Evolutionary conservation across 2,113 vertebrate species (phyloP).

Genomic region (Phalacrocorax carbo): DNA sequence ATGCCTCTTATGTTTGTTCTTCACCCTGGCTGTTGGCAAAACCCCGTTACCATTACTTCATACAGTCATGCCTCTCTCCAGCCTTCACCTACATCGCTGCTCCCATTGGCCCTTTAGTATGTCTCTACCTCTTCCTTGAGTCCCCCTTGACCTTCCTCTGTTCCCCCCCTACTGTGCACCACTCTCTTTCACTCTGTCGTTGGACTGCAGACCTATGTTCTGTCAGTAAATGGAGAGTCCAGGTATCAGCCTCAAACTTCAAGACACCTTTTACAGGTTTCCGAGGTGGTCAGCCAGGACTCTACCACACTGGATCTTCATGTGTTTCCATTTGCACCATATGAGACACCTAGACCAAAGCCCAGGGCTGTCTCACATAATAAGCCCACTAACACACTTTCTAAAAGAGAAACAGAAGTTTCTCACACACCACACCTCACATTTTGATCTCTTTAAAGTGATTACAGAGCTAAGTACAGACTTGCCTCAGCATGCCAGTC

Average conservation of each 20-base stretch:
- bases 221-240: neutral
- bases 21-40: neutral
- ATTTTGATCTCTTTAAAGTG: neutral
- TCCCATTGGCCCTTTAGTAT: neutral
- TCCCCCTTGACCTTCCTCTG: too few relatives aligned
- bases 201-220: neutral
- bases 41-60: neutral
- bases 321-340: fast-evolving
- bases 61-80: neutral
- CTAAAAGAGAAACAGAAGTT: neutral
- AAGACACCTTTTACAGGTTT: neutral
- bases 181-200: fast-evolving
- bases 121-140: neutral
- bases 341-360: neutral
- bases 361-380: neutral
- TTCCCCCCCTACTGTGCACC: neutral
- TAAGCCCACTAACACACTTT: neutral
- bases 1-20: neutral
- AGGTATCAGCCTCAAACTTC: neutral
- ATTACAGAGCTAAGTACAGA: neutral
- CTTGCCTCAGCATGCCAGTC: neutral
- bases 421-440: neutral
- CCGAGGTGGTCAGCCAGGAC: neutral
- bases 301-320: neutral
- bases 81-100: neutral